These are phyloP conservation scores for Lates japonicus DNA, from an alignment of 2,797 vertebrate genomes.

Conservation along the genomic window DNA sequence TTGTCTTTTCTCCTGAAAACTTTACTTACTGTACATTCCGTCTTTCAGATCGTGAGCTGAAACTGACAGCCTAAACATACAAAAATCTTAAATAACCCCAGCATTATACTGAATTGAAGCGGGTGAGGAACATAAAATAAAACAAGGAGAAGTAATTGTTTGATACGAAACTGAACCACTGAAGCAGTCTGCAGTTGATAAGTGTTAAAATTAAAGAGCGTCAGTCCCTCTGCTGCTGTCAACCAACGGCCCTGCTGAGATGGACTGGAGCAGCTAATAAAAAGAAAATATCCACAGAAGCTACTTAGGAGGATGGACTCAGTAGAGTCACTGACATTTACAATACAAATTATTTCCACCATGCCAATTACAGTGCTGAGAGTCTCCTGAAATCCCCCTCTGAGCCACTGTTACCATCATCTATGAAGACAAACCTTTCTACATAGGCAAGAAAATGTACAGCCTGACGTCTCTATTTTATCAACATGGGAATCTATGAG, in stretches of 20 bases:
- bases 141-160: not conserved
- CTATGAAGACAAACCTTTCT: slow-evolving; percentile 35
- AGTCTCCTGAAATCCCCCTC: slow-evolving; percentile 25
- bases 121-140: not conserved
- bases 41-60: no score
- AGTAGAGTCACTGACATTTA: slow-evolving; percentile 71
- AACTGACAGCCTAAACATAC: no score
- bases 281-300: slow-evolving; percentile 50
- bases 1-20: no score
- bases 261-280: slow-evolving; percentile 44
- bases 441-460: not conserved
- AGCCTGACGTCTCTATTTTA: not conserved
- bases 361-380: slow-evolving; percentile 47
- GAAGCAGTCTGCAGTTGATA: slow-evolving; percentile 5
- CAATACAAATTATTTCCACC: slow-evolving; percentile 67
- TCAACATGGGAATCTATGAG: slow-evolving; percentile 7
- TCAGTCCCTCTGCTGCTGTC: slow-evolving; percentile 8
- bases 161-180: not conserved
- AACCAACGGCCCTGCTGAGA: slow-evolving; percentile 8
- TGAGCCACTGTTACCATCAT: slow-evolving; percentile 6
- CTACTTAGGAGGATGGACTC: slow-evolving; percentile 59
- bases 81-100: no score
- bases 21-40: no score
- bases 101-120: no score
- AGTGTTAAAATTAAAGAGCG: slow-evolving; percentile 18